A percentile compares a stretch with the other conserved stretches of the same genome.
These are phyloP conservation scores for Pogoniulus pusillus DNA, from an alignment of 2,797 vertebrate species.

Conservation along the genomic window DNA sequence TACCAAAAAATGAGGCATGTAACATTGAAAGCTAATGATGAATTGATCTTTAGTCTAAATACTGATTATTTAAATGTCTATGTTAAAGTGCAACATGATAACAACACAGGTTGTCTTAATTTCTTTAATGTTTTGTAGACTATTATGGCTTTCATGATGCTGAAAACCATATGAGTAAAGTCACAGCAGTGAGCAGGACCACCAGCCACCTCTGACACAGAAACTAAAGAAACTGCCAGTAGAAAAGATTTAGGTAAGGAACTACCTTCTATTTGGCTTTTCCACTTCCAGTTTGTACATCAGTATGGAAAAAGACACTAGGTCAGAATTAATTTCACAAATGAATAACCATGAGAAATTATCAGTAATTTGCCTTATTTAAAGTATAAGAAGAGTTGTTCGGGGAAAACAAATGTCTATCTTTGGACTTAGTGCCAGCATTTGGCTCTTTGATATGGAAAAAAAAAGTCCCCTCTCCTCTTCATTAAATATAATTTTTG, in stretches of 20 bases:
- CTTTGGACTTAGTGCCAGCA: background rate
- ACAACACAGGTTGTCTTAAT: background rate
- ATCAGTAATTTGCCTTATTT: background rate
- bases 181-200: background rate
- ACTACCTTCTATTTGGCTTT: background rate
- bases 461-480: background rate
- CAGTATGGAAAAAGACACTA: background rate
- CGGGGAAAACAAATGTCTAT: background rate
- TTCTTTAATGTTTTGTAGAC: conserved; percentile 14
- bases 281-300: background rate
- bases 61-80: background rate
- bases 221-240: background rate
- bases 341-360: background rate
- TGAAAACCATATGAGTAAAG: background rate
- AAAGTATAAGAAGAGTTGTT: background rate
- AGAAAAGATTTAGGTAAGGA: background rate
- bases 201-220: background rate
- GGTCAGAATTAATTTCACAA: background rate
- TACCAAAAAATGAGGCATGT: background rate
- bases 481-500: too few species aligned
- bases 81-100: background rate
- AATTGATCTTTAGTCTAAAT: background rate
- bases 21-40: background rate
- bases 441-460: background rate
- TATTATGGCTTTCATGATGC: background rate